Base-by-base conservation (phyloP, 2,797 vertebrate genomes). In the Zalophus californianus region DNA sequence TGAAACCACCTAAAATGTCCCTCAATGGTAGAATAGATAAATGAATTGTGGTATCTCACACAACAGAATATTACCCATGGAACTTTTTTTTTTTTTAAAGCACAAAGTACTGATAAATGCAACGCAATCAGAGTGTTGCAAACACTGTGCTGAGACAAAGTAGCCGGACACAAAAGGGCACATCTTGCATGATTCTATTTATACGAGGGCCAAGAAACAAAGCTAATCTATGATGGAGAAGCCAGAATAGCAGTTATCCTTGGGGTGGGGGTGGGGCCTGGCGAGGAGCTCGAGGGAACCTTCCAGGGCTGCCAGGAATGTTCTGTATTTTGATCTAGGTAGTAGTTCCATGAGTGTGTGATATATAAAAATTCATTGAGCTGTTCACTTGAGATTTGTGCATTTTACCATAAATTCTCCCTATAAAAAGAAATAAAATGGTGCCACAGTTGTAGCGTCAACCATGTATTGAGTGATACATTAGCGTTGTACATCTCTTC, bases 281-380 rank as follows among this genome's bases (percentile, higher is more conserved):
- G 27, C 0, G 6, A 14, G 35, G 44, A 2, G 4, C 2, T 0
- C 0, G 0, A n/a, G 44, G 64, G 23, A 27, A 7, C 3, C 6
- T 21, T 25, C 54, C 56, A 35, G 29, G 32, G 70, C 15, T 15
- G 10, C 32, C 54, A 35, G 18, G 16, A 12, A 25, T 4, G 5
- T 18, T 48, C 82, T 70, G 9, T 16, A 11, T 70, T 52, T 86
- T 20, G 58, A n/a, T 83, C 41, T 15, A 15, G 35, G 32, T 10
- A 8, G 6, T 50, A 44, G 52, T 32, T 86, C 13, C 20, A 0
- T 27, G 86, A 16, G 20, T 54, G 38, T 32, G 41, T 41, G 8
- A 4, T 13, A 29, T 10, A 41, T 50, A 73, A 64, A 87, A 70
- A 35, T 35, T 23, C 50, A 58, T 82, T 0, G 0, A 54, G 70